Percentiles rank a stretch among this genome's conserved stretches.
Evolutionary conservation across 2,113 vertebrate species (phyloP).

Genomic region (Prolemur simus): DNA sequence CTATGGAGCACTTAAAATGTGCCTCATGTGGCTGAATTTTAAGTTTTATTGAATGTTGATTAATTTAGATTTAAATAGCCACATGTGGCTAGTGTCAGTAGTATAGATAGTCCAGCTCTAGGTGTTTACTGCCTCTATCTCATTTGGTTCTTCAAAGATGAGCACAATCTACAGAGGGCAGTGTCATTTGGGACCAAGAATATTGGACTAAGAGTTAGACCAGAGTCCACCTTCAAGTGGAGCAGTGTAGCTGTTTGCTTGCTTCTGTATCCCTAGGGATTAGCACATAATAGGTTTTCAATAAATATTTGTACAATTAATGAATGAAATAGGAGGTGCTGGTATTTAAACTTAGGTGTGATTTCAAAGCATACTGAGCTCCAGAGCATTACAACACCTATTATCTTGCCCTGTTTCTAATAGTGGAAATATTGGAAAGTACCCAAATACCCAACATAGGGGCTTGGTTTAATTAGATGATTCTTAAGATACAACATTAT

Average conservation of each 20-base stretch:
- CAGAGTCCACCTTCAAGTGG: neutral
- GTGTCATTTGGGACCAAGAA: neutral
- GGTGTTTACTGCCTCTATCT: neutral
- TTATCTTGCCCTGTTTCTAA: slow-evolving; percentile 17
- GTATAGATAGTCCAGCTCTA: neutral
- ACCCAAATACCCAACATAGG: neutral
- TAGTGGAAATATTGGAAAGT: neutral
- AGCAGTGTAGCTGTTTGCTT: neutral
- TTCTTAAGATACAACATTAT: neutral
- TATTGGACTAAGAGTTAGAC: neutral
- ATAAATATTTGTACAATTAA: slow-evolving; percentile 10
- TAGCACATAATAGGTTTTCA: neutral
- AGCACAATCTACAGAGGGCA: neutral
- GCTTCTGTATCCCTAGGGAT: neutral
- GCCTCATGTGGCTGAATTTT: neutral
- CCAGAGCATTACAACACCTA: neutral
- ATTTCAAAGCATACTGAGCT: slow-evolving; percentile 6
- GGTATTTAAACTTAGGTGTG: slow-evolving; percentile 9
- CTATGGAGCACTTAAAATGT: neutral
- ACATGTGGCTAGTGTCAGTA: neutral
- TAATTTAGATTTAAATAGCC: neutral
- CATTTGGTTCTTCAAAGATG: neutral
- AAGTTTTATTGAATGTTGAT: slow-evolving; percentile 13
- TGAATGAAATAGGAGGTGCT: neutral
- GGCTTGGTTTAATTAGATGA: neutral